Evolutionary conservation across 1,140 invertebrate species (phyloP), one percentile per base, ranked within the genome.

Genomic region (Anoplolepis gracilipes): DNA sequence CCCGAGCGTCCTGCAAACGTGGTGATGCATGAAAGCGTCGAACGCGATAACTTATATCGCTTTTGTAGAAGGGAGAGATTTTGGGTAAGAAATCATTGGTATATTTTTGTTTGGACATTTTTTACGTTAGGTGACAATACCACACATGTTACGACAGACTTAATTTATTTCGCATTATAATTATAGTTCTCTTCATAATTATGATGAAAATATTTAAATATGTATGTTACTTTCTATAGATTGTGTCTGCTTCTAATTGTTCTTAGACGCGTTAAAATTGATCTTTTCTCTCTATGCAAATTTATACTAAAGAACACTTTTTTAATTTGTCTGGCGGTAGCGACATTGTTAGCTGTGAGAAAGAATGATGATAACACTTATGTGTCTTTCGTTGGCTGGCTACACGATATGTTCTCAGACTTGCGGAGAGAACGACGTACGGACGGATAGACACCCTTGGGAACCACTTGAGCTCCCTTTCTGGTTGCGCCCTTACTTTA

Each of bases 381-480:
- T 85, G 55, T 64, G 76, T 78, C 82, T 88, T 91, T 89, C 85
- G 87, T 85, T 84, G 79, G 77, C 62, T 76, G 70, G 84, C 59
- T 91, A 79, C 84, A 75, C 78, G 87, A 89, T 87, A 91, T 69
- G 75, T 86, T 87, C 90, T 88, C 89, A 90, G 88, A 90, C 84
- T 90, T 36, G 69, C 82, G 85, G 81, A 90, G 89, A 90, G 90
- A 90, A 90, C 88, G 89, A 90, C 88, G 86, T 84, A 88, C 81
- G 78, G 81, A 88, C 82, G 89, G 89, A 90, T 90, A 90, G 89
- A 90, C 89, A 90, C 90, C 89, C 89, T 90, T 76, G 84, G 89
- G 86, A 90, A 88, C 75, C 89, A 90, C 89, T 90, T 72, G 87
- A 90, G 87, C 85, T 90, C 90, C 90, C 90, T 89, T 72, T 76